phyloP scores from a whole-genome alignment of 2,113 vertebrate species.

The Platysteira castanea region DNA sequence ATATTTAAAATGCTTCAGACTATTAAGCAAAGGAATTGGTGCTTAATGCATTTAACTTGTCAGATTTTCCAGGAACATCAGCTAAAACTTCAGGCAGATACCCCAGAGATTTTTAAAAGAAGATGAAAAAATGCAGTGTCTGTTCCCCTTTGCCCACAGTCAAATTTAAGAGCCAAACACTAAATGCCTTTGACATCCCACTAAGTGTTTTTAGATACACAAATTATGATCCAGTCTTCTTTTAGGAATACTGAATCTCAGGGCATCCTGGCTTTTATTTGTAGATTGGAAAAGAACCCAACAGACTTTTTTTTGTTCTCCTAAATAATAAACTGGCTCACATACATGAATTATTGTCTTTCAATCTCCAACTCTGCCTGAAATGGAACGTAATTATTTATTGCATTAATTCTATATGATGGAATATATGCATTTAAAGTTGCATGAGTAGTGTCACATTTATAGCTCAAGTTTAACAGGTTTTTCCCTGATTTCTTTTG shows the following conservation, averaged over 20 bases:
- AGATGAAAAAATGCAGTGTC: background rate
- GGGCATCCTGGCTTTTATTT: background rate
- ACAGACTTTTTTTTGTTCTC: background rate
- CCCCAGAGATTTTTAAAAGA: background rate
- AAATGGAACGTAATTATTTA: background rate
- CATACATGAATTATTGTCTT: background rate
- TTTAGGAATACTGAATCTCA: background rate
- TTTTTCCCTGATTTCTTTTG: background rate
- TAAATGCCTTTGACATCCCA: background rate
- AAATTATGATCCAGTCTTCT: background rate
- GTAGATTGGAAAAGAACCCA: background rate
- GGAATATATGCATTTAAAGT: background rate
- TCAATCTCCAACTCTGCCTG: background rate
- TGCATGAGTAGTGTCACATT: rapidly evolving
- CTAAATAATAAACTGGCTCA: background rate
- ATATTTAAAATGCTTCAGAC: background rate
- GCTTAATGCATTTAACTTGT: background rate
- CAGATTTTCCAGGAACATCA: background rate
- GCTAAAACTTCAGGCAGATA: background rate
- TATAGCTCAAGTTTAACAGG: background rate
- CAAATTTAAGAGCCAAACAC: background rate
- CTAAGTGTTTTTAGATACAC: background rate
- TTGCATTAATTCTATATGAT: background rate
- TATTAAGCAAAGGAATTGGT: background rate
- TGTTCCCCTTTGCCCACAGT: background rate